Percentiles rank a stretch among this genome's conserved stretches.
Evolutionary conservation across 2,113 vertebrate genomes (phyloP).

Genomic region (Cichladusa arquata): DNA sequence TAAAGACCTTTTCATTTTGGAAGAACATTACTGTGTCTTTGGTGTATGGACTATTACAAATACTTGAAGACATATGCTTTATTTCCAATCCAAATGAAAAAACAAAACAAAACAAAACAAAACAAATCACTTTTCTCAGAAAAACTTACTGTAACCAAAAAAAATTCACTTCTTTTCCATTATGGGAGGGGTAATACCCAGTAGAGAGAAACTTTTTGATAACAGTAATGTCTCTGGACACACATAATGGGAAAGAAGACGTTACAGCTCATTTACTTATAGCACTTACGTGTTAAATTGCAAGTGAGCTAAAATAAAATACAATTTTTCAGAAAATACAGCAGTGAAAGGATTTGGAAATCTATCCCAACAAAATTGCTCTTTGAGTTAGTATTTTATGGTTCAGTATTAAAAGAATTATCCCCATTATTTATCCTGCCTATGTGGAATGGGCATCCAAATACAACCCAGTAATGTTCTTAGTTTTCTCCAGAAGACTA

Average conservation of each 20-base stretch:
- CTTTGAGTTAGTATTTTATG: not conserved
- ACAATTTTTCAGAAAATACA: slow-evolving; percentile 11
- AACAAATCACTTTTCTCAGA: not conserved
- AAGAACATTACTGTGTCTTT: not conserved
- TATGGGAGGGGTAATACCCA: not conserved
- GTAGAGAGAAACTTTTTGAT: not conserved
- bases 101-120: not conserved
- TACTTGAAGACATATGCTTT: not conserved
- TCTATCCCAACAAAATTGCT: not conserved
- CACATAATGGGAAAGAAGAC: not conserved
- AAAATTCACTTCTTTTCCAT: not conserved
- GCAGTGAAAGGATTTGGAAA: slow-evolving; percentile 9
- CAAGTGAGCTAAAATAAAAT: not conserved
- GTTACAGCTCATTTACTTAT: slow-evolving; percentile 35
- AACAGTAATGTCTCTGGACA: not conserved
- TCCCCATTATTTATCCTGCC: not conserved
- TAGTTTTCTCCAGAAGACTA: not conserved
- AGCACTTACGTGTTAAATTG: slow-evolving; percentile 7
- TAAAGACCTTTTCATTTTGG: not conserved
- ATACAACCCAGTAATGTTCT: not conserved
- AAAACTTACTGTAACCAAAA: not conserved
- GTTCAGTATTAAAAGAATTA: slow-evolving; percentile 1
- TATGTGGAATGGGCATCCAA: not conserved
- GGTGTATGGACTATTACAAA: not conserved
- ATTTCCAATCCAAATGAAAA: not conserved